Evolutionary conservation across 2,797 vertebrate genomes (phyloP).

Genomic region (Halcyon chelicuti): DNA sequence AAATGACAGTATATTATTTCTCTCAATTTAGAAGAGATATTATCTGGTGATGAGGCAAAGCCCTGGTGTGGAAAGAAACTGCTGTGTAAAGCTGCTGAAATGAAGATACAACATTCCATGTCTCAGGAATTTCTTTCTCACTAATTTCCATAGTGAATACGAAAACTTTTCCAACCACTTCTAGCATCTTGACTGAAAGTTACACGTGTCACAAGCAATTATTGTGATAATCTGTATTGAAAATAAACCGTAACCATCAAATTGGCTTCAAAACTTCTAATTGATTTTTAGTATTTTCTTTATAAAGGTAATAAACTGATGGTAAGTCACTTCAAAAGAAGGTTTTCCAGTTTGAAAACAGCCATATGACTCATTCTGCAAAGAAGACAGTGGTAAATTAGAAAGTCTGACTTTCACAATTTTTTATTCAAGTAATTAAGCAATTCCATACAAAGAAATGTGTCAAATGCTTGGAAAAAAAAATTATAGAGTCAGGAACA

Average conservation of each 20-base stretch:
- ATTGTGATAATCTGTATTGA: not conserved
- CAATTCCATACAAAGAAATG: not conserved
- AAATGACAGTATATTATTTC: not conserved
- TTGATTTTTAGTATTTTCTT: not conserved
- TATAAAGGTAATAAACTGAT: not conserved
- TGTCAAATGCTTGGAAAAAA: not conserved
- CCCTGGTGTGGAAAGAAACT: not conserved
- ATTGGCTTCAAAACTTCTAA: conserved; percentile 13
- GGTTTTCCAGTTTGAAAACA: not conserved
- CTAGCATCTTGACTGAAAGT: not conserved
- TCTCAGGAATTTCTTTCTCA: not conserved
- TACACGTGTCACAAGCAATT: not conserved
- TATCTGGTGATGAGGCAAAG: not conserved
- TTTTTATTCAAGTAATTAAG: conserved; percentile 2
- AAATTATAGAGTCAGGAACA: not conserved
- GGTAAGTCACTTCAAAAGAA: not conserved
- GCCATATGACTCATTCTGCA: not conserved
- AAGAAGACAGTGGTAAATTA: not conserved
- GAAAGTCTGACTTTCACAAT: not conserved
- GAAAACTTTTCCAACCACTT: not conserved
- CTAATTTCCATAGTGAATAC: not conserved
- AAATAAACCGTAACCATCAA: not conserved
- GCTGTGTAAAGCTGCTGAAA: not conserved
- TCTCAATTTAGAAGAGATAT: not conserved
- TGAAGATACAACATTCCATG: not conserved